Evolutionary conservation across 2,888 invertebrate genomes (phyloP).

Genomic region (Anoncus sp.): DNA sequence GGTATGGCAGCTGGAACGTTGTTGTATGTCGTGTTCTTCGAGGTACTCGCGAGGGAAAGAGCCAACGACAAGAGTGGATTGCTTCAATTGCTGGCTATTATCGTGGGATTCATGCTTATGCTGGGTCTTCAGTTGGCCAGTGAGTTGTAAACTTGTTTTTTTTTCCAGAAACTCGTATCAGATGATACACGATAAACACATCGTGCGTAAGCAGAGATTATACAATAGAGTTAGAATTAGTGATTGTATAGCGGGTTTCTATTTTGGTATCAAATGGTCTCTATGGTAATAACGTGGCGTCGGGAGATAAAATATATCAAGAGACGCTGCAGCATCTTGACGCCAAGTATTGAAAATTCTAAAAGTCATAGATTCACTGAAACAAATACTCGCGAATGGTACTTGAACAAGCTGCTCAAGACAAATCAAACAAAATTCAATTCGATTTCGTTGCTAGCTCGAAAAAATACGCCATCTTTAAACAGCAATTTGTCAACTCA

Average conservation of each 20-base stretch:
- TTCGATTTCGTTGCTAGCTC: background rate
- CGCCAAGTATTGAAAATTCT: no score
- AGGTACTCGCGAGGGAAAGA: constrained; percentile 90
- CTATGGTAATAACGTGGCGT: background rate
- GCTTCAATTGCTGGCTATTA: constrained; percentile 85
- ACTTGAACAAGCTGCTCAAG: no score
- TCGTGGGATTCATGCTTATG: constrained; percentile 86
- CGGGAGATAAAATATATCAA: background rate
- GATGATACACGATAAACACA: no score
- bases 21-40: constrained; percentile 92
- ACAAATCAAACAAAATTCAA: no score
- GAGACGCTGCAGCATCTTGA: no score
- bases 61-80: constrained; percentile 86
- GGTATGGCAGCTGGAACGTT: constrained; percentile 92
- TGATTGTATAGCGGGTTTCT: background rate
- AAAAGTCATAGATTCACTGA: no score
- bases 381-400: background rate
- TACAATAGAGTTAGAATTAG: background rate
- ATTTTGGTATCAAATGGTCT: no score
- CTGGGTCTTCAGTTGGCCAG: constrained; percentile 83
- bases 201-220: no score
- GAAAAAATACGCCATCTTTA: background rate
- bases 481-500: background rate
- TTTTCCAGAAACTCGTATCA: no score
- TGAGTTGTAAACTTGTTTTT: constrained; percentile 71